A percentile compares a stretch with the other conserved stretches of the same genome.
Evolutionary conservation across 2,888 invertebrate species (phyloP).

Genomic region (Iselma pallidipennis): DNA sequence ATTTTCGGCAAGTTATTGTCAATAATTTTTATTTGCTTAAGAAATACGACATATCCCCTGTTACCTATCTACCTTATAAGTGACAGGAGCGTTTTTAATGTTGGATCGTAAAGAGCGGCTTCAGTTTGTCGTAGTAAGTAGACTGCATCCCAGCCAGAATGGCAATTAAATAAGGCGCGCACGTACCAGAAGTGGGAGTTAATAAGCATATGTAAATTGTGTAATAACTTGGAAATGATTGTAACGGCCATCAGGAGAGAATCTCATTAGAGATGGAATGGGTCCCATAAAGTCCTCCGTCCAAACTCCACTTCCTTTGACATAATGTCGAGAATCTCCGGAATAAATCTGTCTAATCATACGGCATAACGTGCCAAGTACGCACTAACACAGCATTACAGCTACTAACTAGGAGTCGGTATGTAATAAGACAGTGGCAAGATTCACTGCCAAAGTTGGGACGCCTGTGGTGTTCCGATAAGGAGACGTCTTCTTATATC

Average conservation of each 20-base stretch:
- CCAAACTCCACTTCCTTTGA: slow-evolving; percentile 45
- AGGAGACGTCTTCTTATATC: slow-evolving; percentile 42
- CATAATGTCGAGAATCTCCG: slow-evolving; percentile 51
- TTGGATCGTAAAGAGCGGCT: slow-evolving; percentile 13
- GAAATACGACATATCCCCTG: background rate
- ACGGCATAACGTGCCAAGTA: slow-evolving; percentile 54
- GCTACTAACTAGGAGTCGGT: slow-evolving; percentile 46
- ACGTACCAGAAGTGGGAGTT: slow-evolving; percentile 27
- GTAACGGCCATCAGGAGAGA: slow-evolving; percentile 47
- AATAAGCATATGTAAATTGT: slow-evolving; percentile 49
- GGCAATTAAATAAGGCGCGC: slow-evolving; percentile 15
- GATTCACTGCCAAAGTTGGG: slow-evolving; percentile 47
- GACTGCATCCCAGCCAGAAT: background rate
- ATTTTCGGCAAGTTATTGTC: slow-evolving; percentile 21
- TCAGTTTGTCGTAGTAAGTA: background rate
- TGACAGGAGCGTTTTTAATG: slow-evolving; percentile 7
- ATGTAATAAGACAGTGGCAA: slow-evolving; percentile 48
- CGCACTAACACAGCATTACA: slow-evolving; percentile 53
- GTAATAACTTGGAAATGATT: slow-evolving; percentile 48
- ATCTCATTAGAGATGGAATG: slow-evolving; percentile 48
- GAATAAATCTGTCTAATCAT: slow-evolving; percentile 56
- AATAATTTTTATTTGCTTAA: slow-evolving; percentile 23
- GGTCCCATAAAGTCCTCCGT: slow-evolving; percentile 40
- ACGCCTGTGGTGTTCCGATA: slow-evolving; percentile 44
- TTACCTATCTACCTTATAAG: background rate